These are phyloP conservation scores for Orchestia grillus DNA, from an alignment of 1,140 invertebrate species.

Conservation along the genomic window DNA sequence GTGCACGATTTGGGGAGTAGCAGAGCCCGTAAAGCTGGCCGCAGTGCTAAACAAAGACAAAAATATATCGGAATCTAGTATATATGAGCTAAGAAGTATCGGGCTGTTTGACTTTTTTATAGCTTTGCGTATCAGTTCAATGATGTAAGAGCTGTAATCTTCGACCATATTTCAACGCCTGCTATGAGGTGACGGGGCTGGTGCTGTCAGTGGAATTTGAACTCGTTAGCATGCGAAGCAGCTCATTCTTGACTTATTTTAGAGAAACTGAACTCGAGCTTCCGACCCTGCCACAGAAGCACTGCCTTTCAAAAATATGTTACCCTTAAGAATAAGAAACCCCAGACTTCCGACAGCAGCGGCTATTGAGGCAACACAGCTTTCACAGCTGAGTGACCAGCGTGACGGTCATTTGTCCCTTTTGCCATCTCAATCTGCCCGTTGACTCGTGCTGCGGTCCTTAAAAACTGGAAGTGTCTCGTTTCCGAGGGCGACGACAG, in stretches of 20 bases:
- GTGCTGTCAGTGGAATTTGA: too few relatives aligned
- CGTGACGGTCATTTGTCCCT: not conserved
- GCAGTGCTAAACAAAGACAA: too few relatives aligned
- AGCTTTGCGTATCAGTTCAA: not conserved
- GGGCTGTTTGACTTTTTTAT: too few relatives aligned
- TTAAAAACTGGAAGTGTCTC: not conserved
- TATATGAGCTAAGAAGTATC: too few relatives aligned
- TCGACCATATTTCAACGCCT: not conserved
- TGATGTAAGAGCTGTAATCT: not conserved
- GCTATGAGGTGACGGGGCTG: not conserved
- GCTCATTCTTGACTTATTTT: not conserved
- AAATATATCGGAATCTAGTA: too few relatives aligned
- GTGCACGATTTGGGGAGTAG: too few relatives aligned
- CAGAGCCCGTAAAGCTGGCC: too few relatives aligned
- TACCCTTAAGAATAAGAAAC: not conserved
- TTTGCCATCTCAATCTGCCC: not conserved
- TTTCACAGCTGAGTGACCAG: not conserved
- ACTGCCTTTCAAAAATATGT: not conserved
- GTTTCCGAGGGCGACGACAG: not conserved
- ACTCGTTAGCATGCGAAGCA: too few relatives aligned
- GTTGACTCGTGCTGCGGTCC: slow-evolving; percentile 11
- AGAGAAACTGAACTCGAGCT: not conserved
- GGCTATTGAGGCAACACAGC: not conserved
- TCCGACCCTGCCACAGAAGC: not conserved
- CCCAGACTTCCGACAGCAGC: not conserved